Evolutionary conservation across 2,888 invertebrate species (phyloP).

Genomic region (Apodemia mormo): DNA sequence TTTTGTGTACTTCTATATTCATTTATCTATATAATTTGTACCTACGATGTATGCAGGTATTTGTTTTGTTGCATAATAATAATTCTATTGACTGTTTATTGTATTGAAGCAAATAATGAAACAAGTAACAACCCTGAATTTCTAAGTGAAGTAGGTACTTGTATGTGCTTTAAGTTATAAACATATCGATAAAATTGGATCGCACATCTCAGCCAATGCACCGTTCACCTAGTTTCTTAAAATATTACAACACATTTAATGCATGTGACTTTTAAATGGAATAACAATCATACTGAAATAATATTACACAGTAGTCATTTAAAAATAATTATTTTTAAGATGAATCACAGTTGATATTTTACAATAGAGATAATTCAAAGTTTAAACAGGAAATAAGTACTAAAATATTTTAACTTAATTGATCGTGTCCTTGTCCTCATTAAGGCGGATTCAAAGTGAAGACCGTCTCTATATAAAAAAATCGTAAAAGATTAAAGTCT

Average conservation of each 20-base stretch:
- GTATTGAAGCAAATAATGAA: neutral
- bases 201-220: slow-evolving; percentile 34
- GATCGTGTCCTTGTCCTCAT: too few relatives aligned
- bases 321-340: neutral
- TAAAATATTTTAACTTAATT: too few relatives aligned
- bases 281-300: neutral
- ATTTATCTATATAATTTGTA: neutral
- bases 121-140: slow-evolving; percentile 1
- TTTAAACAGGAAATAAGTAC: too few relatives aligned
- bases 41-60: too few relatives aligned
- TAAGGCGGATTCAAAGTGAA: too few relatives aligned
- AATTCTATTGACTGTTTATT: too few relatives aligned
- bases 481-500: too few relatives aligned
- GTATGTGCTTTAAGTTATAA: slow-evolving; percentile 1
- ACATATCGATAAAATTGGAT: slow-evolving; percentile 28
- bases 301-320: neutral
- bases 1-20: too few relatives aligned
- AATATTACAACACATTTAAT: slow-evolving; percentile 20
- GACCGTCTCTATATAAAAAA: too few relatives aligned
- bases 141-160: neutral
- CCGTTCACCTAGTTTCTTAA: slow-evolving; percentile 30
- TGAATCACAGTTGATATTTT: neutral
- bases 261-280: slow-evolving; percentile 23
- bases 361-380: too few relatives aligned
- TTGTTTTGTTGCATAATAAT: neutral